Evolutionary conservation across 1,140 invertebrate species (phyloP), one percentile per base, ranked within the genome.

Genomic region (Linepithema humile): DNA sequence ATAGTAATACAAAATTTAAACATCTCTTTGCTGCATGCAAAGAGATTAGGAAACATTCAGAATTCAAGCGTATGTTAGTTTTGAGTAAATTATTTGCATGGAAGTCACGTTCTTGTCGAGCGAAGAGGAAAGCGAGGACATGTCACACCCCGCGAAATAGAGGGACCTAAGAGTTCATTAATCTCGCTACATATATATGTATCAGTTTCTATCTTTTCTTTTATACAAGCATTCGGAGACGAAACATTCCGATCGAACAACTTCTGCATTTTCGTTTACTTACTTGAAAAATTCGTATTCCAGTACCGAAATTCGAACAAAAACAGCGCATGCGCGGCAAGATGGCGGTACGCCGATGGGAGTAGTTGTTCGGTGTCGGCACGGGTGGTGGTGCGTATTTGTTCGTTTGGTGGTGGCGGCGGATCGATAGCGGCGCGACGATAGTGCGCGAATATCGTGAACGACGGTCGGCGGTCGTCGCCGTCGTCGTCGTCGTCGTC

Each of bases 351-450:
- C 35, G 78, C 6, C 50, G 82, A 35, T 38, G 43, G 29, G 73
- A 50, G 32, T 20, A 23, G 43, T 50, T 20, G 26, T 32, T 29
- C 26, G 53, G 12, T 38, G 43, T 20, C 20, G 26, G 72, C 60
- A 59, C 40, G 78, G 73, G 74, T 35, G 73, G 73, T 60, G 59
- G 40, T 23, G 35, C 55, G 43, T 20, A 20, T 26, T 40, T 50
- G 69, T 57, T 55, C 43, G 59, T 48, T 62, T 67, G 86, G 77
- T 72, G 74, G 73, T 55, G 77, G 70, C 72, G 60, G 65, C 70
- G 87, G 87, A 89, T 89, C 88, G 88, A 89, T 89, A 89, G 59
- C 83, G 75, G 75, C 87, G 84, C 80, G 75, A 70, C 60, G 87
- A 55, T 85, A 75, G 84, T 86, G 88, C 87, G 88, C 88, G 84